Conservation (phyloP, 2,113 vertebrate genomes). For the Pomatorhinus ruficollis region DNA sequence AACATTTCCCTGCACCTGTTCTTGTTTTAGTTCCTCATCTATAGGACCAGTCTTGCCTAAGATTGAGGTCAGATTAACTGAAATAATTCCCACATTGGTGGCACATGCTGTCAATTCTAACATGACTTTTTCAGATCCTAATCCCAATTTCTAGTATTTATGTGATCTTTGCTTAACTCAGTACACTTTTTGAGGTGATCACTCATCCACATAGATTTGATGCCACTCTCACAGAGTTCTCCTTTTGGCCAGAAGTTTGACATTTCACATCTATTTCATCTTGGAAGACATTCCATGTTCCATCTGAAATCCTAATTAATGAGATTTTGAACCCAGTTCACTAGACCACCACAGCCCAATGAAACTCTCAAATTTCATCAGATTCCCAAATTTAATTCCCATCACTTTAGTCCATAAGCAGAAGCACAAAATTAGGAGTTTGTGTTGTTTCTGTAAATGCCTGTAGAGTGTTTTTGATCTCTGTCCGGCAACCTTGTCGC, state of each 20-base stretch:
- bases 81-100: background rate
- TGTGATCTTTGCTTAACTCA: background rate
- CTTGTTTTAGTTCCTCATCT: background rate
- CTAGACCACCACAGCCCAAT: background rate
- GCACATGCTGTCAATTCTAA: background rate
- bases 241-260: background rate
- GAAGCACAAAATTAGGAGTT: background rate
- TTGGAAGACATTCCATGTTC: background rate
- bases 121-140: background rate
- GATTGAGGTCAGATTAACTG: background rate
- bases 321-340: background rate
- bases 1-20: background rate
- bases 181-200: background rate
- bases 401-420: background rate
- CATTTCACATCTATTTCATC: background rate
- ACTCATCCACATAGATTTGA: background rate
- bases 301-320: background rate
- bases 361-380: background rate
- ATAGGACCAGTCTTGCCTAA: background rate
- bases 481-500: accelerated
- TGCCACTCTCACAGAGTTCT: background rate
- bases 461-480: accelerated
- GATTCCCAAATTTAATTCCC: background rate
- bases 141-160: background rate
- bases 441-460: background rate